Conservation (phyloP, 37 sponge, comb jelly and placozoan species). For the Halisarca cf. caerulea region DNA sequence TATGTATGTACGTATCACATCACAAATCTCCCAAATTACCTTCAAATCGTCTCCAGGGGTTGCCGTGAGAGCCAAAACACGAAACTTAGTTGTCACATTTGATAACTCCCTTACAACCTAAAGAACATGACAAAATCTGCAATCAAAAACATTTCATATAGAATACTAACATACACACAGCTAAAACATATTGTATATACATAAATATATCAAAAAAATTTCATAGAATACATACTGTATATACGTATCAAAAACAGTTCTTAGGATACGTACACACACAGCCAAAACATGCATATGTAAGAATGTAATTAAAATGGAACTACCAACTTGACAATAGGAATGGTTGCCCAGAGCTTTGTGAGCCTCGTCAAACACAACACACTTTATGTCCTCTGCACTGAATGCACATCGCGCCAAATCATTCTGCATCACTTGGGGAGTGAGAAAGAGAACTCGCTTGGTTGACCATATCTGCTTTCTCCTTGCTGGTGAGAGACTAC, state of each 20-base stretch:
- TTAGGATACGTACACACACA: too few relatives aligned
- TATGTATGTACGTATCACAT: too few relatives aligned
- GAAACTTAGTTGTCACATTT: slow-evolving; percentile 42
- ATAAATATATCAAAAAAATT: too few relatives aligned
- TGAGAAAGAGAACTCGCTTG: slow-evolving; percentile 95
- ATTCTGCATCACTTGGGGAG: slow-evolving; percentile 99
- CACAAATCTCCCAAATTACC: too few relatives aligned
- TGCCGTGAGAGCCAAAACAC: slow-evolving; percentile 95
- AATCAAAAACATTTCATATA: too few relatives aligned
- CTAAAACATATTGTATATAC: too few relatives aligned
- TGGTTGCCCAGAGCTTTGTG: slow-evolving; percentile 98
- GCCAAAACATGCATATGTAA: neutral
- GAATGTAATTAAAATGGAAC: neutral
- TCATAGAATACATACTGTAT: too few relatives aligned
- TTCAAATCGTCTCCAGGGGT: slow-evolving; percentile 96
- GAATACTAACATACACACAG: too few relatives aligned
- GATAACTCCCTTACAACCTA: slow-evolving; percentile 87
- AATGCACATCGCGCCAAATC: slow-evolving; percentile 83
- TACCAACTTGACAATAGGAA: slow-evolving; percentile 91
- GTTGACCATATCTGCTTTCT: slow-evolving; percentile 64
- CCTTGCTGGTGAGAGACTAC: slow-evolving; percentile 65
- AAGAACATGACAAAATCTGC: too few relatives aligned
- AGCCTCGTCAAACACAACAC: slow-evolving; percentile 98
- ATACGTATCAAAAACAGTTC: too few relatives aligned
- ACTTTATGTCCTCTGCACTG: slow-evolving; percentile 76